phyloP scores from a whole-genome alignment of 2,888 invertebrate species.

The Ommatoiulus sabulosus region DNA sequence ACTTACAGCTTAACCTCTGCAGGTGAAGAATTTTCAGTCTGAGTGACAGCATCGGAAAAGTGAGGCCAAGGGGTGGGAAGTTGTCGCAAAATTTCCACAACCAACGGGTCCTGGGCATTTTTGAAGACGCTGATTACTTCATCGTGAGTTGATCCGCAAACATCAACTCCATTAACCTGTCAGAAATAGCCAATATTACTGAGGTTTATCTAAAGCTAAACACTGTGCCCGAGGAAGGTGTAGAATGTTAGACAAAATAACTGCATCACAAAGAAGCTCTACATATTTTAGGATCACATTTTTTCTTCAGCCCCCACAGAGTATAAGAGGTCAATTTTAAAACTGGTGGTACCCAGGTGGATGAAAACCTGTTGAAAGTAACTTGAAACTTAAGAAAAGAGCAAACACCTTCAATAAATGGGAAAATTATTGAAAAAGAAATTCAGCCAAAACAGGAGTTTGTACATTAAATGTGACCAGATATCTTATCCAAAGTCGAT shows the following conservation, averaged over 20 bases:
- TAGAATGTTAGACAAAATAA: neutral
- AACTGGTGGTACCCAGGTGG: neutral
- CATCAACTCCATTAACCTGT: slow-evolving; percentile 68
- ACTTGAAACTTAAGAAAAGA: slow-evolving; percentile 10
- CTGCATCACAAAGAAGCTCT: neutral
- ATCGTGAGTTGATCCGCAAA: slow-evolving; percentile 67
- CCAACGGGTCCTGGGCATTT: slow-evolving; percentile 67
- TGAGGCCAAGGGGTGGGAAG: slow-evolving; percentile 53
- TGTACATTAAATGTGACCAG: neutral
- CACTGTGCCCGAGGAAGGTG: neutral
- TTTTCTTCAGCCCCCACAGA: neutral
- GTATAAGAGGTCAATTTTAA: neutral
- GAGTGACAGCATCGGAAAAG: slow-evolving; percentile 47
- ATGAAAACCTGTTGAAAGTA: neutral
- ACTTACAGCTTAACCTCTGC: slow-evolving; percentile 20
- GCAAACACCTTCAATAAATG: slow-evolving; percentile 30
- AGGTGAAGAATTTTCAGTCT: slow-evolving; percentile 37
- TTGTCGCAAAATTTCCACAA: slow-evolving; percentile 67
- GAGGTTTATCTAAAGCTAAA: neutral
- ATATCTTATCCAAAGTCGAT: slow-evolving; percentile 30
- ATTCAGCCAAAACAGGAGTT: neutral
- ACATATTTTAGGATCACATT: neutral
- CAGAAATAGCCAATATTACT: slow-evolving; percentile 58
- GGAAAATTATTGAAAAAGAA: slow-evolving; percentile 12
- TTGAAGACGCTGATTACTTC: slow-evolving; percentile 68